Evolutionary conservation across 2,888 invertebrate species (phyloP), one percentile per base, ranked within the genome.

Genomic region (Macaria liturata): DNA sequence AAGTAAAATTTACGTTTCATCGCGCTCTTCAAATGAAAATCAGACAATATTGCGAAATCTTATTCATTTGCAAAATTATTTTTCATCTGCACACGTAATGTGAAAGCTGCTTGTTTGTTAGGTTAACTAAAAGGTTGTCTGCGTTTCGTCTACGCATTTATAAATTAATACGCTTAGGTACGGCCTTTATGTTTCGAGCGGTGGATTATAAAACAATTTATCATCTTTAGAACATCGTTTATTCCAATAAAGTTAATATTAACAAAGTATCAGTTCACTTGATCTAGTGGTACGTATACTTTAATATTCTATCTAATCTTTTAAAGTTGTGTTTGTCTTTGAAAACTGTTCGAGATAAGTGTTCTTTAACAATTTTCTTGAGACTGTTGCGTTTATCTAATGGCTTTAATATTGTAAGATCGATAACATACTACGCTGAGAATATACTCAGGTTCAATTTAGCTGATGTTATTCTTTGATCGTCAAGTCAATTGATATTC

Each of bases 91-190:
- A 8, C 34, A 48, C 32, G 4, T 43, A 34, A 50, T 47, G 44
- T 37, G 46, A 57, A 45, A 44, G 52, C 31, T 57, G 54, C 49
- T 62, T 49, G 59, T 56, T 57, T 57, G 57, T 52, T 52, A 50
- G 40, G 34, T 37, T 37, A 42, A n/a, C 34, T 57, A 42, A 54
- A 54, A 48, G 57, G 32, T 48, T 54, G 52, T 51, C 37, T 56
- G n/a, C 42, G 32, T 6, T 7, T 34, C 43, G 31, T 46, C 45
- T 49, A 37, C 20, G 5, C 7, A 44, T 4, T 20, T 42, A 32
- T 9, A 50, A 34, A 45, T 20, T 40, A 32, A 39, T 32, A 47
- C 32, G 42, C 2, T 42, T 53, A 9, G 32, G 34, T 42, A 6
- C 30, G 39, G 30, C 8, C 5, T 49, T 37, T 47, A 47, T 47